phyloP scores from a whole-genome alignment of 2,113 vertebrate genomes.

The Ageneiosus marmoratus region DNA sequence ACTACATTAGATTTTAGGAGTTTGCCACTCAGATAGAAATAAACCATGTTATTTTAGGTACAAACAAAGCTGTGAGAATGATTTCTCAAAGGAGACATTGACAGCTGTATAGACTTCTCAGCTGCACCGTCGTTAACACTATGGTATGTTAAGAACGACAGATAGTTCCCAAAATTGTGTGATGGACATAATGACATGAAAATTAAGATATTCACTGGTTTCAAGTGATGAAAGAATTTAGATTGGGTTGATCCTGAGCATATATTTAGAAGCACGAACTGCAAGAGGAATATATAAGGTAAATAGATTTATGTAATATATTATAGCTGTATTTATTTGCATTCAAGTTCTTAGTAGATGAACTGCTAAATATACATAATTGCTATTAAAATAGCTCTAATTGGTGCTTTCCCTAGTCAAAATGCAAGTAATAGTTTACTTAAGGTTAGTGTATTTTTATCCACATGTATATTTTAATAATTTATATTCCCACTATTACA shows the following conservation, averaged over 20 bases:
- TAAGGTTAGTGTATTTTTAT: background rate
- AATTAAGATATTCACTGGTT: background rate
- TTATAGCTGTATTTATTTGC: background rate
- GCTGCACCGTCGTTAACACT: background rate
- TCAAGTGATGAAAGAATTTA: background rate
- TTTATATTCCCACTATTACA: background rate
- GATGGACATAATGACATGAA: background rate
- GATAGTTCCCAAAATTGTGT: background rate
- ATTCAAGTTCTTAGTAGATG: background rate
- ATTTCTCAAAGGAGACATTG: background rate
- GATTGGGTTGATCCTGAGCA: background rate
- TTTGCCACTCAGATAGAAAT: background rate
- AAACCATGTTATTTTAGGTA: background rate
- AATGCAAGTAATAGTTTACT: background rate
- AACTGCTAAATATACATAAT: conserved; percentile 3
- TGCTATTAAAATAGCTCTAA: background rate
- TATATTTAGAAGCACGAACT: background rate
- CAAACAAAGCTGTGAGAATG: background rate
- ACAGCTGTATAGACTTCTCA: background rate
- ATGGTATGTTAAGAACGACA: background rate
- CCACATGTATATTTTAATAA: background rate
- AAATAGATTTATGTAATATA: background rate
- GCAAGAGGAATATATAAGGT: background rate
- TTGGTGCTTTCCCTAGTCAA: background rate
- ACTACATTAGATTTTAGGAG: background rate